Conservation (phyloP, 2,113 vertebrate genomes). For the Halichoeres trimaculatus region DNA sequence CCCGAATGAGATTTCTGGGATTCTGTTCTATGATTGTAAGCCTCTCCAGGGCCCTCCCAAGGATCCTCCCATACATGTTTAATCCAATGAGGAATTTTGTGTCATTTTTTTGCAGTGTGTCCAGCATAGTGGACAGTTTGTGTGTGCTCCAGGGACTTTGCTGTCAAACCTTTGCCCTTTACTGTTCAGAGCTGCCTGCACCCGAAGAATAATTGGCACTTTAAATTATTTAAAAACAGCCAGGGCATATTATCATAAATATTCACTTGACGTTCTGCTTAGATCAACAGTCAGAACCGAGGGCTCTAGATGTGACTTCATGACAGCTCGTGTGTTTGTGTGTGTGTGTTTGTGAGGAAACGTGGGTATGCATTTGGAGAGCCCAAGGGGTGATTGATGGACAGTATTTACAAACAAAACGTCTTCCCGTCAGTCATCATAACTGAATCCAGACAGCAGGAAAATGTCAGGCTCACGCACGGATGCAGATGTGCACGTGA, state of each 20-base stretch:
- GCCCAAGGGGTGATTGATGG: conserved; percentile 70
- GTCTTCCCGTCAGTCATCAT: conserved; percentile 63
- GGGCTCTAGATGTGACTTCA: conserved; percentile 54
- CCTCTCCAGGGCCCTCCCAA: neutral
- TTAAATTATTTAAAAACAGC: conserved; percentile 76
- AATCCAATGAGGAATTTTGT: neutral
- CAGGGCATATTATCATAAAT: conserved; percentile 75
- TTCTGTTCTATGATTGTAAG: neutral
- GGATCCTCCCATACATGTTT: conserved; percentile 5
- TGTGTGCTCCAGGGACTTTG: conserved; percentile 53
- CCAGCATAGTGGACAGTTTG: conserved; percentile 22
- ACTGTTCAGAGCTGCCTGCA: conserved; percentile 42
- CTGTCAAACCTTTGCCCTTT: conserved; percentile 68
- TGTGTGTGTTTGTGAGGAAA: neutral
- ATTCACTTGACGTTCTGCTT: conserved; percentile 73
- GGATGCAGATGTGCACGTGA: conserved; percentile 36
- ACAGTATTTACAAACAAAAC: conserved; percentile 75
- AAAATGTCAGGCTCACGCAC: conserved; percentile 71
- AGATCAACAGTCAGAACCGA: conserved; percentile 74
- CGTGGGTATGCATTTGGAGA: conserved; percentile 41
- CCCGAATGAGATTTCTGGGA: neutral
- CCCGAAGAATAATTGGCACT: conserved; percentile 73
- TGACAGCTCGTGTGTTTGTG: conserved; percentile 34
- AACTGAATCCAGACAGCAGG: conserved; percentile 66
- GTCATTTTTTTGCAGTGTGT: conserved; percentile 20